phyloP scores from a whole-genome alignment of 2,113 vertebrate genomes.

The Hippoglossus stenolepis region DNA sequence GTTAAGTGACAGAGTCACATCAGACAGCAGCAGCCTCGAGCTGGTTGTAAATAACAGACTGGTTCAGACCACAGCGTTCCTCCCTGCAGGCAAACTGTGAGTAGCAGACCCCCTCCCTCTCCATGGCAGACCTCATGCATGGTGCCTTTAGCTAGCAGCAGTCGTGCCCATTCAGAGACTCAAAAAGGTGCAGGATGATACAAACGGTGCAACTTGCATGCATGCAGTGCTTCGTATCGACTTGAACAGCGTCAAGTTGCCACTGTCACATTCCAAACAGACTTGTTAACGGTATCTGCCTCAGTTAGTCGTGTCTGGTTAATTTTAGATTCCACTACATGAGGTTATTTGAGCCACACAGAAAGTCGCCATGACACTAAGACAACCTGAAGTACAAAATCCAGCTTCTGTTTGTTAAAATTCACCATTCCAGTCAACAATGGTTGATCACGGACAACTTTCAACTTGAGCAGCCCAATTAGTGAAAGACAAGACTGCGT shows the following conservation, averaged over 20 bases:
- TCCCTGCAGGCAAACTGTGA: slow-evolving; percentile 21
- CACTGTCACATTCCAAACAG: slow-evolving; percentile 31
- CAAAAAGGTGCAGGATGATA: slow-evolving; percentile 18
- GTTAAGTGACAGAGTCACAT: background rate
- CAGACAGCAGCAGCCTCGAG: slow-evolving; percentile 34
- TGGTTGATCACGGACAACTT: background rate
- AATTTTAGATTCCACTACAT: slow-evolving; percentile 8
- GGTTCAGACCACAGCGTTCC: slow-evolving; percentile 5
- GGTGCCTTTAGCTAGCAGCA: slow-evolving; percentile 28
- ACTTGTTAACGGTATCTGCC: slow-evolving; percentile 10
- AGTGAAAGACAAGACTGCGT: slow-evolving; percentile 55
- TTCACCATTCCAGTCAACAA: background rate
- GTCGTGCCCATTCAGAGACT: slow-evolving; percentile 9
- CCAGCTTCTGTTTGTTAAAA: slow-evolving; percentile 19
- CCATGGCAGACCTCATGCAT: slow-evolving; percentile 62
- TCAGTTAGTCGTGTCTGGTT: slow-evolving; percentile 35
- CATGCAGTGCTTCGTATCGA: slow-evolving; percentile 59
- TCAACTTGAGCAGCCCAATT: slow-evolving; percentile 57
- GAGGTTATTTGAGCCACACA: background rate
- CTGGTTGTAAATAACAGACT: slow-evolving; percentile 16
- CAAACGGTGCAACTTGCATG: slow-evolving; percentile 32
- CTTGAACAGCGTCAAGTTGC: background rate
- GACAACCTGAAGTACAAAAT: slow-evolving; percentile 17
- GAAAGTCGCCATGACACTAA: slow-evolving; percentile 9
- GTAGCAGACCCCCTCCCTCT: slow-evolving; percentile 6